phyloP scores from a whole-genome alignment of 2,888 invertebrate species.

The Alviniconcha strummeri region DNA sequence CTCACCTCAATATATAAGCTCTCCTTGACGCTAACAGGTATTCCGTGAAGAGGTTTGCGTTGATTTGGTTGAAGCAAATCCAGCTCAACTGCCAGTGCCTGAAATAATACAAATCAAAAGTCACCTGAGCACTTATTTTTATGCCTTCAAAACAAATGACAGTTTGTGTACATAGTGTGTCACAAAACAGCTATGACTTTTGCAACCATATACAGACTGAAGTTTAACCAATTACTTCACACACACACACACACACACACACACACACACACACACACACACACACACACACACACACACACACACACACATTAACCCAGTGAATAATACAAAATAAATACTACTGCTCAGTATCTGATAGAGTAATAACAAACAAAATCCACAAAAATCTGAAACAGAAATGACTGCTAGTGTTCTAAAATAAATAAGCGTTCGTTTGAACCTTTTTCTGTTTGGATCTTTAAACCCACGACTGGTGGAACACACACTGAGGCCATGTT shows the following conservation, averaged over 20 bases:
- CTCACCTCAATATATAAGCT: constrained; percentile 52
- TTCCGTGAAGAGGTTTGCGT: constrained; percentile 57
- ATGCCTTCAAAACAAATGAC: too few relatives aligned
- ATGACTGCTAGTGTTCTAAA: too few relatives aligned
- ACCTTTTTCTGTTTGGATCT: too few relatives aligned
- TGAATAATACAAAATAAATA: too few relatives aligned
- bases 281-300: neutral
- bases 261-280: neutral
- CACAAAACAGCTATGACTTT: too few relatives aligned
- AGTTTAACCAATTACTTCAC: neutral
- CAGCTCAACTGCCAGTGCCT: constrained; percentile 25
- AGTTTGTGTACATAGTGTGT: too few relatives aligned
- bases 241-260: neutral
- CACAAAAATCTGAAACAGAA: neutral
- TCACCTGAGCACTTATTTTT: too few relatives aligned
- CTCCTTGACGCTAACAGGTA: constrained; percentile 64
- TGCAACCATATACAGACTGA: too few relatives aligned
- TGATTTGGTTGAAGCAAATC: constrained; percentile 21
- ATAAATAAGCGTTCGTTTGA: too few relatives aligned
- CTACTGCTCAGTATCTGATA: too few relatives aligned
- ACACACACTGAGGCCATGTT: too few relatives aligned
- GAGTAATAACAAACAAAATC: neutral
- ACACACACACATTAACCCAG: neutral
- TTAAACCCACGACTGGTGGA: too few relatives aligned
- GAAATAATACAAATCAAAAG: neutral